Evolutionary conservation across 2,888 invertebrate species (phyloP).

Genomic region (Watsonalla cultraria): DNA sequence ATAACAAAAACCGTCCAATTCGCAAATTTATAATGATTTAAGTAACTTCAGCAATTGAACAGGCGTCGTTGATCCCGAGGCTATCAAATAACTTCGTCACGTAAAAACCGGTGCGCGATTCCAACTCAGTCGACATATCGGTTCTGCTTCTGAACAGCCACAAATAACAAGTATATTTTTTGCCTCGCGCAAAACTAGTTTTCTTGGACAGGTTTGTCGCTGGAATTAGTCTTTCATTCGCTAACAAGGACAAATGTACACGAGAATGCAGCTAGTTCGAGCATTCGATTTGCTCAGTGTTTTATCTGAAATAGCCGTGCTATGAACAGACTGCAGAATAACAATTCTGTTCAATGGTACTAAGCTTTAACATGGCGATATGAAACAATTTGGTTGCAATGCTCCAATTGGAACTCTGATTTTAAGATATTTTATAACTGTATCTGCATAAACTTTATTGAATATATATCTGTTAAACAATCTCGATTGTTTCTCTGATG

Average conservation of each 20-base stretch:
- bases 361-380: background rate
- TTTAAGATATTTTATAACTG: background rate
- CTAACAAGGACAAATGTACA: conserved; percentile 33
- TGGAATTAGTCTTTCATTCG: conserved; percentile 31
- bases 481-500: background rate
- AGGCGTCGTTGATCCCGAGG: background rate
- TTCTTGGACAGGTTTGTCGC: conserved; percentile 22
- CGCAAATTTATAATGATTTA: too few species aligned
- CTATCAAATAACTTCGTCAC: background rate
- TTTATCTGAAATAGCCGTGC: background rate
- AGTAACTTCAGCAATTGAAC: background rate
- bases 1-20: too few species aligned
- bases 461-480: background rate
- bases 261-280: conserved; percentile 4
- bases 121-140: background rate
- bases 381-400: background rate
- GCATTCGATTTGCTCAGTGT: background rate
- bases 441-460: background rate
- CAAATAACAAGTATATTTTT: conserved; percentile 29
- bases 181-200: conserved; percentile 32
- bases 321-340: background rate
- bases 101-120: background rate
- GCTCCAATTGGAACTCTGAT: background rate
- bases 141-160: conserved; percentile 13
- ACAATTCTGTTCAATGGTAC: background rate